Evolutionary conservation across 2,797 vertebrate species (phyloP), one percentile per base, ranked within the genome.

Genomic region (Gastrophryne carolinensis): DNA sequence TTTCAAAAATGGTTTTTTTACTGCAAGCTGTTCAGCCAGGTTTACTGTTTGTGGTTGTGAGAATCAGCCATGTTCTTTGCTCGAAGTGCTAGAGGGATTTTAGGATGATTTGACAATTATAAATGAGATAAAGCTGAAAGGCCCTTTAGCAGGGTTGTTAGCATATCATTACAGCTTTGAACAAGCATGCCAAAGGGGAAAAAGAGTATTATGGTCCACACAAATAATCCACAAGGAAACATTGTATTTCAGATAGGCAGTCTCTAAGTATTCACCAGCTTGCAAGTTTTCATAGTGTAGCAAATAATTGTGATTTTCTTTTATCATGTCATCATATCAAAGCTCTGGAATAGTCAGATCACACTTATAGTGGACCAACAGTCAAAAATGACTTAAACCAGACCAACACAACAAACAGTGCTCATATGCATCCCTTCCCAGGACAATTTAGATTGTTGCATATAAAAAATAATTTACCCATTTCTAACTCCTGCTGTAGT

Each of bases 91-190:
- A 60, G 37, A 63, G 52, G 73, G 34, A 62, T 1, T 70, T 78
- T 52, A 21, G 79, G 49, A 44, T 39, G 82, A 72, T 26, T 39
- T 80, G 81, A 56, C 75, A 78, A 72, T 79, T 80, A 81, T 68
- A 66, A 81, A 82, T 65, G 79, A 81, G 56, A 52, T 67, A 78
- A 79, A 67, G 52, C 78, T 69, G 80, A 15, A 66, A 82, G 83
- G 77, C 15, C 5, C 70, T 80, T 80, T 53, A 81, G 82, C 49
- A 75, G 53, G 57, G 23, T 75, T 80, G 37, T 77, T 82, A 83
- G 78, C 41, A 32, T 39, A 77, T 72, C 49, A 73, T 79, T 80
- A 81, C 50, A 72, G 60, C 52, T 24, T 73, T 78, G 75, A 82
- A 78, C 44, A 49, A 37, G 7, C 5, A 19, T 50, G 79, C 35